Evolutionary conservation across 1,140 invertebrate species (phyloP), one percentile per base, ranked within the genome.

Genomic region (Trichonephila clavata): DNA sequence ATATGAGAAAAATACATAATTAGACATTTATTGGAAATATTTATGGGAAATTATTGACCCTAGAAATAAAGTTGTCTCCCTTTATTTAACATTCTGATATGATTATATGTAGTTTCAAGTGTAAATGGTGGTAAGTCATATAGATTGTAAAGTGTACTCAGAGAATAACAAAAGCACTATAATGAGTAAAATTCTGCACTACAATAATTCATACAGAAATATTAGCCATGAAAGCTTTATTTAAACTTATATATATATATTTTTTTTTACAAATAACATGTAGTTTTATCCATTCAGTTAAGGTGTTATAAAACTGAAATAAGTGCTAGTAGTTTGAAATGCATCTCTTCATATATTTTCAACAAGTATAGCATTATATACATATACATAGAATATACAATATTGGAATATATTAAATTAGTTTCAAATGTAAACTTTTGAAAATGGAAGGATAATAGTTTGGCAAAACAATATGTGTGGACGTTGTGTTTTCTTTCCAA

Each of bases 261-360:
- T 32, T 24, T 77, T 32, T 24, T 32, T 71, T 77, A 77, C 71
- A 77, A 77, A 77, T 77, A 77, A 77, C 71, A 77, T 32, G 6
- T 6, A 77, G 32, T 77, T 32, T 18, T 39, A 77, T 39, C 71
- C 71, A 77, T 77, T 39, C 16, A 32, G 6, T 77, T 77, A 77
- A 32, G 14, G 71, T 77, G 27, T 77, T 39, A 77, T 77, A 27
- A 77, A 32, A 77, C 71, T 32, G 32, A 77, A 77, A 77, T 32
- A 32, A 77, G 71, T 77, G 71, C 71, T 77, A 77, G 71, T 32
- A 77, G 71, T 27, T 77, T 77, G 71, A 27, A 77, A 77, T 77
- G 24, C 27, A 32, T 77, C 32, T 77, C 5, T 77, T 32, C 27
- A 77, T 32, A 39, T 32, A 13, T 68, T 20, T 20, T 77, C 27